A percentile compares a stretch with the other conserved stretches of the same genome.
Conservation (phyloP, 92 coral and sea anemone genomes). For the Nematostella vectensis region DNA sequence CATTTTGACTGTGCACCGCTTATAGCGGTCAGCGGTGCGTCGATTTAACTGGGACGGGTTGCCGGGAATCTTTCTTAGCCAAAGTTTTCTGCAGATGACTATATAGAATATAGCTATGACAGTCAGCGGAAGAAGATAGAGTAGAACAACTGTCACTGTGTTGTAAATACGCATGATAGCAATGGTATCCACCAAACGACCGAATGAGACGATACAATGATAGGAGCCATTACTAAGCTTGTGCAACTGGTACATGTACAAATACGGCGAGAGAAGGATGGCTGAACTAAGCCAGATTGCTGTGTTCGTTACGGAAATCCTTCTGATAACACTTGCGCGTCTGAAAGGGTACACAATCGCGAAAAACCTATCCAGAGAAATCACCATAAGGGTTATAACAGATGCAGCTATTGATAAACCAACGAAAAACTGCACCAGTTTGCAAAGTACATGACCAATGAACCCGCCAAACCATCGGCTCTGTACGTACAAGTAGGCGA, state of each 20-base stretch:
- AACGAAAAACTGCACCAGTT: conserved; percentile 37
- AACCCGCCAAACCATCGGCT: conserved; percentile 55
- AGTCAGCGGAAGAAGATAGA: conserved; percentile 37
- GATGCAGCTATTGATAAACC: conserved; percentile 64
- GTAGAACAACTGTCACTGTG: conserved; percentile 28
- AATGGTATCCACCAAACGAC: conserved; percentile 19
- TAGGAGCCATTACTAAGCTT: conserved; percentile 7
- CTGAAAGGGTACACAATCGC: conserved; percentile 69
- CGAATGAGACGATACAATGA: conserved; percentile 36
- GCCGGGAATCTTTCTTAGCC: conserved; percentile 65
- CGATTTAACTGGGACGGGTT: conserved; percentile 45
- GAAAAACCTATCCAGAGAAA: conserved; percentile 60
- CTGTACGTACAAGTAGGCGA: conserved; percentile 17
- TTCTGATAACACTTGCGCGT: conserved; percentile 45
- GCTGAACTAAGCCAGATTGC: conserved; percentile 41
- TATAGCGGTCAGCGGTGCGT: conserved; percentile 35
- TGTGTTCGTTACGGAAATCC: conserved; percentile 30
- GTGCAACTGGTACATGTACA: conserved; percentile 26
- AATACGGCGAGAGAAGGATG: conserved; percentile 31
- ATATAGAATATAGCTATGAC: conserved; percentile 46
- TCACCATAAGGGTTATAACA: conserved; percentile 41
- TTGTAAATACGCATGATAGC: conserved; percentile 23
- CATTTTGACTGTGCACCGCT: conserved; percentile 57
- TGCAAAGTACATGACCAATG: conserved; percentile 47
- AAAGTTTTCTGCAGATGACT: conserved; percentile 52